Percentiles rank a stretch among this genome's conserved stretches.
phyloP scores from a whole-genome alignment of 2,888 invertebrate species.

The Dioctria linearis region DNA sequence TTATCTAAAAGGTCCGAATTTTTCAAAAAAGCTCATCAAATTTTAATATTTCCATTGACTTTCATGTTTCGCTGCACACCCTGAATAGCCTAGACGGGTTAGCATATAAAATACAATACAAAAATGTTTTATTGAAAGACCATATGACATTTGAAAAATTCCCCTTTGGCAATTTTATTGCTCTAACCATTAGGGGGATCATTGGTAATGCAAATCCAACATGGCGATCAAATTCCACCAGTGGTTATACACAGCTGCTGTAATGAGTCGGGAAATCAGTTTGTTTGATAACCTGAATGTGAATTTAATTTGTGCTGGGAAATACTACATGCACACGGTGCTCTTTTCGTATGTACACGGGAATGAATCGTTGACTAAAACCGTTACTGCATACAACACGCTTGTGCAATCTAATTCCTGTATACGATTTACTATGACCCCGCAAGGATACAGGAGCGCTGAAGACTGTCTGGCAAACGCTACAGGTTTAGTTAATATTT shows the following conservation, averaged over 20 bases:
- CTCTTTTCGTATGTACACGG: conserved; percentile 69
- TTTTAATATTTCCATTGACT: too few relatives aligned
- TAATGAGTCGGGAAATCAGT: conserved; percentile 70
- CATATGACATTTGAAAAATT: too few relatives aligned
- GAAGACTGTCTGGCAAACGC: conserved; percentile 73
- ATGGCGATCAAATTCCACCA: too few relatives aligned
- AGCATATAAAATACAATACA: too few relatives aligned
- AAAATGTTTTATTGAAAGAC: too few relatives aligned
- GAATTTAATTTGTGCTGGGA: conserved; percentile 70
- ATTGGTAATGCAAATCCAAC: too few relatives aligned
- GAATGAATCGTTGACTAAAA: conserved; percentile 71
- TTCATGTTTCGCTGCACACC: too few relatives aligned
- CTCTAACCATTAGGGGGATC: too few relatives aligned
- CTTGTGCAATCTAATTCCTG: conserved; percentile 70
- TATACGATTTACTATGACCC: conserved; percentile 70
- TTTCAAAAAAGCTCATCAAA: too few relatives aligned
- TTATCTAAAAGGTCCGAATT: too few relatives aligned
- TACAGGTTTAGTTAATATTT: conserved; percentile 73
- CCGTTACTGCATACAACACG: conserved; percentile 71
- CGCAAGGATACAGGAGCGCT: conserved; percentile 69
- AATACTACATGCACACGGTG: conserved; percentile 69
- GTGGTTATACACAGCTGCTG: conserved; percentile 65
- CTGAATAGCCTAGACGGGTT: too few relatives aligned
- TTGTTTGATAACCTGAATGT: conserved; percentile 69
- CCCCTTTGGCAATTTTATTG: too few relatives aligned